These are phyloP conservation scores for Passerculus sandwichensis DNA, from an alignment of 2,797 vertebrate genomes.

Conservation along the genomic window DNA sequence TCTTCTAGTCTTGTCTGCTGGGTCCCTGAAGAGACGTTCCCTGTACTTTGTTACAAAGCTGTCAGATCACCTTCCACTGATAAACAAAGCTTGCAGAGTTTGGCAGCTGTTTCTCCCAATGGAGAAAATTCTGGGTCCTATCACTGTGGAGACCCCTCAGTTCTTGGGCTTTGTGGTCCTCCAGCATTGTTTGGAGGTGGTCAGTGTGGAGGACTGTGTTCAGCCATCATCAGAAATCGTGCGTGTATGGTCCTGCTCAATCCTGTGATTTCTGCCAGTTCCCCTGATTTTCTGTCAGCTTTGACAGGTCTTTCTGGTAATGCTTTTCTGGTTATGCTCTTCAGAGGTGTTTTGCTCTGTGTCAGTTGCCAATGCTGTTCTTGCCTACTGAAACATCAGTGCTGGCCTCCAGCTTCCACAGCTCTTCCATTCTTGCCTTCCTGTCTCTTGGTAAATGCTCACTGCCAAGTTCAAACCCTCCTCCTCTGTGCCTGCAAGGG, in stretches of 20 bases:
- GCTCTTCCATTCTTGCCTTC: neutral
- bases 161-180: constrained; percentile 42
- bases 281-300: neutral
- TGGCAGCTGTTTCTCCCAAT: constrained; percentile 52
- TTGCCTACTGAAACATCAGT: neutral
- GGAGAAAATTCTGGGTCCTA: constrained; percentile 16
- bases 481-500: neutral
- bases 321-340: constrained; percentile 35
- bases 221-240: neutral
- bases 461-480: neutral
- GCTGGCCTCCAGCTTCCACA: neutral
- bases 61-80: neutral
- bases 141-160: constrained; percentile 21
- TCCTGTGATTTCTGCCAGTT: constrained; percentile 43
- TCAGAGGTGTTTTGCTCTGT: constrained; percentile 35
- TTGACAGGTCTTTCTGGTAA: constrained; percentile 38
- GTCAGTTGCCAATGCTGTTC: neutral
- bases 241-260: constrained; percentile 23
- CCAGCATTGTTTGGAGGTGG: neutral
- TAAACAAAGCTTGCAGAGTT: constrained; percentile 18
- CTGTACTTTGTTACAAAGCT: constrained; percentile 18
- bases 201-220: neutral
- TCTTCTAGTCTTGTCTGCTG: constrained; percentile 1
- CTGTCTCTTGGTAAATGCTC: neutral
- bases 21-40: neutral